phyloP scores from a whole-genome alignment of 2,888 invertebrate species.

The Rhagonycha lutea region DNA sequence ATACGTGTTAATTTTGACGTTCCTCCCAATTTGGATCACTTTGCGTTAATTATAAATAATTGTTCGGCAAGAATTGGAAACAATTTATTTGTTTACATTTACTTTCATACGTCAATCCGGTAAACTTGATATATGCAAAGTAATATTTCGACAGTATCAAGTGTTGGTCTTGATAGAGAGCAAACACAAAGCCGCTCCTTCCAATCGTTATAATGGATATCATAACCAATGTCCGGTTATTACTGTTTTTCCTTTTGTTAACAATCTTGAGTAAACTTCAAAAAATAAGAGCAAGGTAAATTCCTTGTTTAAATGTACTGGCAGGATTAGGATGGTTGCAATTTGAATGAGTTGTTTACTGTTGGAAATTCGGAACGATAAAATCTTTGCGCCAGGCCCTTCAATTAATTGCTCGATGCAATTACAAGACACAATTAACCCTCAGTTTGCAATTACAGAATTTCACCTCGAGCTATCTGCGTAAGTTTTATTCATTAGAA shows the following conservation, averaged over 20 bases:
- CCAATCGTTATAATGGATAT: conserved; percentile 44
- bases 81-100: conserved; percentile 15
- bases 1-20: background rate
- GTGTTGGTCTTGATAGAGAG: conserved; percentile 36
- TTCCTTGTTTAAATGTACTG: background rate
- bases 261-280: background rate
- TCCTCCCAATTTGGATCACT: background rate
- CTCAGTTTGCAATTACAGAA: conserved; percentile 33
- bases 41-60: background rate
- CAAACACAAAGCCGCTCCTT: conserved; percentile 40
- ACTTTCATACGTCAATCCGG: conserved; percentile 11
- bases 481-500: conserved; percentile 14
- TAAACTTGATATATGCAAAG: conserved; percentile 29
- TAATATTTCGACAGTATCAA: conserved; percentile 40
- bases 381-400: conserved; percentile 32
- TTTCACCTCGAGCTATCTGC: conserved; percentile 28
- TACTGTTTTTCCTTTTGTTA: background rate
- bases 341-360: conserved; percentile 32
- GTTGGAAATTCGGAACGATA: conserved; percentile 27
- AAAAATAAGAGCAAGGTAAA: background rate
- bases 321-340: background rate
- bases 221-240: conserved; percentile 3
- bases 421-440: conserved; percentile 37
- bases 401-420: conserved; percentile 35
- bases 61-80: background rate